Evolutionary conservation across 2,888 invertebrate genomes (phyloP).

Genomic region (Eupithecia dodoneata): DNA sequence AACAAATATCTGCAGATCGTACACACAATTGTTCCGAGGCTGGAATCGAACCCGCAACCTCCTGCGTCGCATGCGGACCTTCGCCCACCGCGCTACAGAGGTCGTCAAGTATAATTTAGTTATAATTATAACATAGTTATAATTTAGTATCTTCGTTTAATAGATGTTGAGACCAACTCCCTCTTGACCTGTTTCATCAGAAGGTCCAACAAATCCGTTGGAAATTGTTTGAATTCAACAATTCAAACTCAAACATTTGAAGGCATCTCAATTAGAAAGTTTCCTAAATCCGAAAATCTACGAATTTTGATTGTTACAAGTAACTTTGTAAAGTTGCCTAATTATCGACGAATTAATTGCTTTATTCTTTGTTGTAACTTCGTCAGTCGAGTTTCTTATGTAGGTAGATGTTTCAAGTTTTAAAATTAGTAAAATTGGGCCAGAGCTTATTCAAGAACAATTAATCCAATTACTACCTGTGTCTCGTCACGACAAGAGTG

Average conservation of each 20-base stretch:
- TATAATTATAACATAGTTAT: too few relatives aligned
- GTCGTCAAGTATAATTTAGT: too few relatives aligned
- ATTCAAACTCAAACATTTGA: conserved; percentile 35
- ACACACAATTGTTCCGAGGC: too few relatives aligned
- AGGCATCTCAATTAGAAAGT: conserved; percentile 57
- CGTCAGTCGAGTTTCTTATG: conserved; percentile 10
- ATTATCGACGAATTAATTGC: conserved; percentile 56
- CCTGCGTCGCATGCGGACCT: too few relatives aligned
- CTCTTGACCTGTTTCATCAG: background rate
- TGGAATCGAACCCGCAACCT: too few relatives aligned
- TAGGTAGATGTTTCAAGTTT: background rate
- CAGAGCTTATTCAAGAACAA: background rate
- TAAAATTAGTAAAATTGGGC: background rate
- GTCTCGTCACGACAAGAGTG: too few relatives aligned
- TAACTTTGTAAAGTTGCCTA: conserved; percentile 48
- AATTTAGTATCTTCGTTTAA: too few relatives aligned
- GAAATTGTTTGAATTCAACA: conserved; percentile 22
- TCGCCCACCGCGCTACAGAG: too few relatives aligned
- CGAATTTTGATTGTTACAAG: conserved; percentile 49
- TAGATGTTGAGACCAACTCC: background rate
- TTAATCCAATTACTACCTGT: background rate
- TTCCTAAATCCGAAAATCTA: conserved; percentile 49
- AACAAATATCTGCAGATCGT: too few relatives aligned
- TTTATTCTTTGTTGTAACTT: conserved; percentile 47
- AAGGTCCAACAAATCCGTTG: background rate